These are phyloP conservation scores for Vanessa atalanta DNA, from an alignment of 1,140 invertebrate species.

Conservation along the genomic window DNA sequence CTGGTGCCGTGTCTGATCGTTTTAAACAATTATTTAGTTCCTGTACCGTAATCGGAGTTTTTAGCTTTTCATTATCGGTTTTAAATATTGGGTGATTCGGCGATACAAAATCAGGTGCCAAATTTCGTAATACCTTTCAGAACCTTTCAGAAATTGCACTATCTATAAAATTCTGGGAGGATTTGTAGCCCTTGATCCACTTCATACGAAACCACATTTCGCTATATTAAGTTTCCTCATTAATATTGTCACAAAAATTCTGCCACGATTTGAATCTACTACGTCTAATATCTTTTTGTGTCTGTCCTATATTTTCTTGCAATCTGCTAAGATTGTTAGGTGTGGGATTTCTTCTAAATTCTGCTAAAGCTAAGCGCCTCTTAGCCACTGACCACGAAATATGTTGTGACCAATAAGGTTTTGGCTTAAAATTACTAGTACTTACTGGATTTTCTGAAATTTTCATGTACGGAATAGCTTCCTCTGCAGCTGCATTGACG, in stretches of 20 bases:
- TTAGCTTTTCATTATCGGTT: background rate
- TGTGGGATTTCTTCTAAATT: background rate
- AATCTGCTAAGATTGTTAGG: constrained; percentile 4
- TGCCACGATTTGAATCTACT: constrained; percentile 5
- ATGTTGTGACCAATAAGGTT: constrained; percentile 37
- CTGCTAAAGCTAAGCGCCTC: constrained; percentile 33
- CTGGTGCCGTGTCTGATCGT: constrained; percentile 31
- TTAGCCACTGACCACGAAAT: constrained; percentile 37
- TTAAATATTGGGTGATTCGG: background rate
- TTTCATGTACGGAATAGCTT: constrained; percentile 33
- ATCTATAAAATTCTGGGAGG: background rate
- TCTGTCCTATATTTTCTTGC: constrained; percentile 10
- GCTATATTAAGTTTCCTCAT: background rate
- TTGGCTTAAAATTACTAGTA: constrained; percentile 34
- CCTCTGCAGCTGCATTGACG: constrained; percentile 33
- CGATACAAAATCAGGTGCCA: constrained; percentile 10
- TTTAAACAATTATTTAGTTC: constrained; percentile 23
- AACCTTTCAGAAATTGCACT: background rate
- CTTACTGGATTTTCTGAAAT: constrained; percentile 25
- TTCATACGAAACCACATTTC: constrained; percentile 12
- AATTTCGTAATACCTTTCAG: constrained; percentile 4
- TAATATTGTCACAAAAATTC: constrained; percentile 3
- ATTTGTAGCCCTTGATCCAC: constrained; percentile 22
- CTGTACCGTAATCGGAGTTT: background rate
- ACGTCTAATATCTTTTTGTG: constrained; percentile 1